Percentiles rank a stretch among this genome's conserved stretches.
Conservation (phyloP, 1,140 invertebrate genomes). For the Lepidurus arcticus region DNA sequence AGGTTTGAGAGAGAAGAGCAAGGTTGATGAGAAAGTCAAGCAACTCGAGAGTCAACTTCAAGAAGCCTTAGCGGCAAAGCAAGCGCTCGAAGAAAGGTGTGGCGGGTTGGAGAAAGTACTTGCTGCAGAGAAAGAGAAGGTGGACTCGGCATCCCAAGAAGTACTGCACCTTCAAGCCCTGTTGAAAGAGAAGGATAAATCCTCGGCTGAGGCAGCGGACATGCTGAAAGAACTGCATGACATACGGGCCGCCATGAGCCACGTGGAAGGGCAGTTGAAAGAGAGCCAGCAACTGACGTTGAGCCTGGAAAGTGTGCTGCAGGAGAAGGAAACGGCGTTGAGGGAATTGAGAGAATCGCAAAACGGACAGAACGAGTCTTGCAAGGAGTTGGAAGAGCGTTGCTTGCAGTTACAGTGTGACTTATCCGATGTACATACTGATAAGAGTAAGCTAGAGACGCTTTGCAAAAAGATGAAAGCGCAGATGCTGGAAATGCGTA, state of each 20-base stretch:
- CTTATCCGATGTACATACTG: conserved; percentile 19
- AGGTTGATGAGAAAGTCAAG: background rate
- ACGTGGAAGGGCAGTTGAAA: conserved; percentile 2
- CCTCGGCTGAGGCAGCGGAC: background rate
- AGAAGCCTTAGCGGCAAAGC: background rate
- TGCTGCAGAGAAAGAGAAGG: conserved; percentile 18
- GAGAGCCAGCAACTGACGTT: background rate
- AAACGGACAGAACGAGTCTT: conserved; percentile 25
- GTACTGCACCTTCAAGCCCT: background rate
- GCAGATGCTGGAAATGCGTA: conserved; percentile 38
- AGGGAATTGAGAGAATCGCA: background rate
- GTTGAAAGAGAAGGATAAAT: conserved; percentile 22
- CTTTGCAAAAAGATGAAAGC: conserved; percentile 33
- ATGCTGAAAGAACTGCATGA: background rate
- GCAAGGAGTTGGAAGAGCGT: conserved; percentile 26
- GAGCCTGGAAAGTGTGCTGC: background rate
- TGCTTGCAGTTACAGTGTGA: conserved; percentile 26
- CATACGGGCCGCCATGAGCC: background rate
- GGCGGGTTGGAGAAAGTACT: conserved; percentile 24
- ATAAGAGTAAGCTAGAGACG: conserved; percentile 23
- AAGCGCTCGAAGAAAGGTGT: background rate
- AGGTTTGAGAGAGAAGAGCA: conserved; percentile 3
- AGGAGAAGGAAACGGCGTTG: conserved; percentile 2
- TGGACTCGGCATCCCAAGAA: background rate
- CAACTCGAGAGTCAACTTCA: background rate